Percentiles rank a stretch among this genome's conserved stretches.
Conservation (phyloP, 2,113 vertebrate species). For the Elephantulus edwardii region DNA sequence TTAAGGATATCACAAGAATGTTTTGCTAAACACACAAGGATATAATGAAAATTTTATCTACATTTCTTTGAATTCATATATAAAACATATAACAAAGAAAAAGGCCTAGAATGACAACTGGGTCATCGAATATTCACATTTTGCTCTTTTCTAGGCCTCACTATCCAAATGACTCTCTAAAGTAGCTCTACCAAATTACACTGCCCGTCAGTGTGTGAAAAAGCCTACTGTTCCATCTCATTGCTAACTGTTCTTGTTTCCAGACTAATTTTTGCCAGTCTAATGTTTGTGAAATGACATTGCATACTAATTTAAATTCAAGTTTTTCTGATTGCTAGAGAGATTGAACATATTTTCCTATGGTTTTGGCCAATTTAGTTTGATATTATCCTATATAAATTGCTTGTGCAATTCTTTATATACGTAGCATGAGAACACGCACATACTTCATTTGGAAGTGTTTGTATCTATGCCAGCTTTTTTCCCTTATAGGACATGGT, state of each 20-base stretch:
- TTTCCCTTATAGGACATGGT: no score
- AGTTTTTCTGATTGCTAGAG: neutral
- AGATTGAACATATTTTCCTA: neutral
- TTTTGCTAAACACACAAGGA: neutral
- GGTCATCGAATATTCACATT: neutral
- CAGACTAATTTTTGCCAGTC: neutral
- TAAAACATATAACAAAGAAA: neutral
- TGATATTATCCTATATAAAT: neutral
- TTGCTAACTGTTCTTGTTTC: neutral
- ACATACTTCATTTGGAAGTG: no score
- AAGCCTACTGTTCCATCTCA: neutral
- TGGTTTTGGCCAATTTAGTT: neutral
- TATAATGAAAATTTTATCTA: neutral
- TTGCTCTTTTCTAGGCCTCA: neutral
- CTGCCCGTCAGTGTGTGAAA: neutral
- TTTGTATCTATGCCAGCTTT: no score
- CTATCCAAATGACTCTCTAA: neutral
- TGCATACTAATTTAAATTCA: neutral
- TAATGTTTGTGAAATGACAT: neutral
- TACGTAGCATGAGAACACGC: no score
- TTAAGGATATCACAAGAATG: neutral
- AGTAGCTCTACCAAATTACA: neutral
- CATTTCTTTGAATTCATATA: neutral
- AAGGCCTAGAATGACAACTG: neutral
- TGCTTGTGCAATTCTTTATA: neutral